Base-by-base conservation (phyloP, 2,113 vertebrate genomes). In the Oxygymnocypris stewartii region DNA sequence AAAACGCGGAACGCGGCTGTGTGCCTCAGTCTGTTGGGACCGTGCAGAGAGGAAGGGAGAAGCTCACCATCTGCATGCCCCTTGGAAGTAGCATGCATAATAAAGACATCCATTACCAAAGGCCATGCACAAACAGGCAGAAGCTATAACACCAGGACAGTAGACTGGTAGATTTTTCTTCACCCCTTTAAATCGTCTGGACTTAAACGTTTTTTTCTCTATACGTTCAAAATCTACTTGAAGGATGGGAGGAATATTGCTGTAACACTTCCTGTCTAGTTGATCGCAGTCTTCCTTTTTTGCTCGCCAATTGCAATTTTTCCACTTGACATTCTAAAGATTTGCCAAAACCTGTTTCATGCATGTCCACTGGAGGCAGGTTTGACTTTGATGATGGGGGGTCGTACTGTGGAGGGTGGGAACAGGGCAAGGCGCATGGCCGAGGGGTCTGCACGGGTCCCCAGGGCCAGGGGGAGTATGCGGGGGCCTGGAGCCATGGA, bases 331-430 rank as follows among this genome's bases (percentile, higher is more conserved):
- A 76, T 94, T 95, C 94, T 95, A 93, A 93, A 93, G 92, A 93
- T 94, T 95, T 95, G 93, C 93, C 94, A 90, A 92, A 92, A 92
- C 93, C 93, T 94, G 94, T 95, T 95, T 94, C 94, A 95, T 95
- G 94, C 94, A 95, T 95, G 94, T 95, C 94, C 94, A 95, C 94
- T 95, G 94, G 94, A 93, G 94, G 94, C 93, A 95, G 98, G 97
- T 99, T 99, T 97, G 97, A 99, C 96, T 99, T 99, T 97, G 98
- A 99, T 94, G 98, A 99, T 94, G 98, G 98, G 95, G 98, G 98
- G 95, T 98, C 97, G 94, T 99, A 99, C 96, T 99, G 98, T 93
- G 98, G 98, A 95, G 98, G 97, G 95, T 99, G 98, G 98, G 97
- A 97, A 94, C 97, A 98, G 94, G 98, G 97, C 89, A 98, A 98